Evolutionary conservation across 2,113 vertebrate species (phyloP).

Genomic region (Gopherus evgoodei): DNA sequence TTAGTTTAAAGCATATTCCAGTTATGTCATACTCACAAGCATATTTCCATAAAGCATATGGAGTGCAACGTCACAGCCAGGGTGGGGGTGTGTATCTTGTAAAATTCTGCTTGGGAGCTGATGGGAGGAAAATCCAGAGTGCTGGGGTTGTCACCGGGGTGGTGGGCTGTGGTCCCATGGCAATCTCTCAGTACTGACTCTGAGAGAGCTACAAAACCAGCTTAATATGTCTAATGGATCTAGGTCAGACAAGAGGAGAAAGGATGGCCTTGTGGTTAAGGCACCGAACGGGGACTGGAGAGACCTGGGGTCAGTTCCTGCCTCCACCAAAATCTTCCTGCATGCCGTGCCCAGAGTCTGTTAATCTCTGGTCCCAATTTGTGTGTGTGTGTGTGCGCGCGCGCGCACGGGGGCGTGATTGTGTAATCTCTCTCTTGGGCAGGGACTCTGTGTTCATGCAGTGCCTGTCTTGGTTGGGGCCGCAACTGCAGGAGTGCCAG

Average conservation of each 20-base stretch:
- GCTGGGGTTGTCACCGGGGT: background rate
- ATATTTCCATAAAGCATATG: no score
- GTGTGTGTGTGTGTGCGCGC: no score
- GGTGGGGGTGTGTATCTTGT: background rate
- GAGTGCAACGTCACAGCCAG: no score
- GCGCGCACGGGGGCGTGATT: background rate
- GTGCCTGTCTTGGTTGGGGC: background rate
- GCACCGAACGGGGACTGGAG: background rate
- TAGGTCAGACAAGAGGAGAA: background rate
- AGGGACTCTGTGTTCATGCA: background rate
- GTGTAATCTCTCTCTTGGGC: background rate
- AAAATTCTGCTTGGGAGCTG: background rate
- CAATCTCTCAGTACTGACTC: background rate
- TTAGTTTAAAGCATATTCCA: no score
- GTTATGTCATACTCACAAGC: no score
- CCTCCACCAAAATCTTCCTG: background rate
- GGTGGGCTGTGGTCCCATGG: background rate
- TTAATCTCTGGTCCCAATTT: background rate
- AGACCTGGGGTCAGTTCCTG: no score
- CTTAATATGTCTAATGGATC: background rate
- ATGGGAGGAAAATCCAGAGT: background rate
- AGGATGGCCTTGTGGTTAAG: background rate
- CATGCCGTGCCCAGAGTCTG: background rate
- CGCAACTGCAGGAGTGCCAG: background rate
- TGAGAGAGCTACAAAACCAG: background rate